Conservation (phyloP, 2,113 vertebrate genomes). For the Eulacestoma nigropectus region DNA sequence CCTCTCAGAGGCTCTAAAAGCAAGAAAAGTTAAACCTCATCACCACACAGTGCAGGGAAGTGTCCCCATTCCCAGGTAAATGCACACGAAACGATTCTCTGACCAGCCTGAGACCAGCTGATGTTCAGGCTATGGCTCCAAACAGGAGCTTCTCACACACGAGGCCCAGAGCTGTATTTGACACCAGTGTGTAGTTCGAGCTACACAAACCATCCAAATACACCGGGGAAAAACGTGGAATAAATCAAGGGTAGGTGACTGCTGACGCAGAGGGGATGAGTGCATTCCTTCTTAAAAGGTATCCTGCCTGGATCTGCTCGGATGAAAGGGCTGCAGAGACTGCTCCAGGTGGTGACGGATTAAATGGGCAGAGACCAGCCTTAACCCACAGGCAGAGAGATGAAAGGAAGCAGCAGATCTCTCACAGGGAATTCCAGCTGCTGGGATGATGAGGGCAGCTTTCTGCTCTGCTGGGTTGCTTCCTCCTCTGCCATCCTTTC, state of each 20-base stretch:
- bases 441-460: neutral
- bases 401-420: neutral
- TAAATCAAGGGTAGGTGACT: neutral
- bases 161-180: neutral
- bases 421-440: neutral
- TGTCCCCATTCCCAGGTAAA: neutral
- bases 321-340: neutral
- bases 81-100: neutral
- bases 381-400: neutral
- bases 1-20: neutral
- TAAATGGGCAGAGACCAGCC: neutral
- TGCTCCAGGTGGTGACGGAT: neutral
- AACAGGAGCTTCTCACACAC: neutral
- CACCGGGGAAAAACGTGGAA: neutral
- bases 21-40: neutral
- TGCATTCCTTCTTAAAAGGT: neutral
- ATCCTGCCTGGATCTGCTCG: neutral
- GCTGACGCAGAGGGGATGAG: neutral
- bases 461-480: neutral
- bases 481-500: neutral
- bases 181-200: accelerated
- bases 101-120: neutral
- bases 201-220: neutral
- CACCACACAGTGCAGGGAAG: neutral
- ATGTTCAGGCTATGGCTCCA: neutral